Evolutionary conservation across 2,797 vertebrate species (phyloP).

Genomic region (Myiothlypis coronata): DNA sequence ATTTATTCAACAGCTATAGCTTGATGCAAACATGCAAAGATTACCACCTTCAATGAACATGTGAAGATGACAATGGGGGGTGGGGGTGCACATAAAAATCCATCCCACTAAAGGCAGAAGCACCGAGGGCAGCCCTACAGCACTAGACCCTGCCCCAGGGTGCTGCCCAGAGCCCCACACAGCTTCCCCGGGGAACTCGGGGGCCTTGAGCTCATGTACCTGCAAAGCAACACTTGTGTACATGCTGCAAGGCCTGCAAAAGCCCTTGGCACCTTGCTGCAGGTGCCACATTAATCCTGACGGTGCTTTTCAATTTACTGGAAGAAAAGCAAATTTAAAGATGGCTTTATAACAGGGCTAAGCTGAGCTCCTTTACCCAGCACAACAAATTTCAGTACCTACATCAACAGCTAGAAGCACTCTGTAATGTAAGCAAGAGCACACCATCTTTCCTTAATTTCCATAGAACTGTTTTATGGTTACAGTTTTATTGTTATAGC

Average conservation of each 20-base stretch:
- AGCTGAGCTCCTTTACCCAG: not conserved
- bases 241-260: not conserved
- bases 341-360: rapidly evolving
- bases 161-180: not conserved
- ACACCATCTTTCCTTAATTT: not conserved
- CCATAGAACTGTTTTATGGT: not conserved
- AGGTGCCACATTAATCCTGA: not conserved
- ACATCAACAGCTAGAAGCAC: not conserved
- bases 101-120: not conserved
- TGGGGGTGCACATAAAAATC: rapidly evolving
- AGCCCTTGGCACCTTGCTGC: not conserved
- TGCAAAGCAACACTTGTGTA: not conserved
- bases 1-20: not conserved
- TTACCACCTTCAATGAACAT: rapidly evolving
- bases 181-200: not conserved
- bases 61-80: rapidly evolving
- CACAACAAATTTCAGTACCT: not conserved
- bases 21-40: not conserved
- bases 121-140: rapidly evolving
- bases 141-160: rapidly evolving
- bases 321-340: not conserved
- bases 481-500: constrained; percentile 1
- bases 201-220: rapidly evolving
- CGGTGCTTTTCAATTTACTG: not conserved
- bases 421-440: not conserved